phyloP scores from a whole-genome alignment of 2,888 invertebrate species.

The Brassicogethes aeneus region DNA sequence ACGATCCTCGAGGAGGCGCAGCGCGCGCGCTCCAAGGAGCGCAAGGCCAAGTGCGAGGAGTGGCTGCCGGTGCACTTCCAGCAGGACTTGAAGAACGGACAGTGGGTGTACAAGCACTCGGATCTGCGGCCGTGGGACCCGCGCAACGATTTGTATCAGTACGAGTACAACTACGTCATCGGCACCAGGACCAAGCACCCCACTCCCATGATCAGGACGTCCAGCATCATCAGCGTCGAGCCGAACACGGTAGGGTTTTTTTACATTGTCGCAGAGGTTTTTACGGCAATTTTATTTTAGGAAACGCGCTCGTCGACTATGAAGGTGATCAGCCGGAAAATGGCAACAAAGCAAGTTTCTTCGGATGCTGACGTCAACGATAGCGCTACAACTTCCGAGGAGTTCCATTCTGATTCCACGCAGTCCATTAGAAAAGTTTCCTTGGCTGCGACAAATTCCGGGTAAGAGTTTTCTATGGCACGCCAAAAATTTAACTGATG shows the following conservation, averaged over 20 bases:
- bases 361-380: slow-evolving; percentile 46
- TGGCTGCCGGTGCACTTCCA: slow-evolving; percentile 73
- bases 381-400: slow-evolving; percentile 35
- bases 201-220: slow-evolving; percentile 63
- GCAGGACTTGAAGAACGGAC: slow-evolving; percentile 44
- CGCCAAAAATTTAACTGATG: too few species aligned
- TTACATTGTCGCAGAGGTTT: background rate
- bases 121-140: slow-evolving; percentile 85
- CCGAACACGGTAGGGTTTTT: slow-evolving; percentile 28
- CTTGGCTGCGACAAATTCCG: slow-evolving; percentile 26
- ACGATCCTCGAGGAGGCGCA: slow-evolving; percentile 84
- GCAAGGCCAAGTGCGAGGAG: slow-evolving; percentile 53
- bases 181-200: slow-evolving; percentile 68
- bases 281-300: slow-evolving; percentile 29
- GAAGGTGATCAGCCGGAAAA: slow-evolving; percentile 44
- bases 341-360: slow-evolving; percentile 43
- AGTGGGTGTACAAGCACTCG: slow-evolving; percentile 68
- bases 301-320: slow-evolving; percentile 46
- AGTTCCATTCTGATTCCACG: slow-evolving; percentile 38
- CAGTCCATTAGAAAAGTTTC: slow-evolving; percentile 32
- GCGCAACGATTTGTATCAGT: slow-evolving; percentile 77
- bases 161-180: slow-evolving; percentile 73
- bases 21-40: slow-evolving; percentile 57
- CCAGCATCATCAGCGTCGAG: slow-evolving; percentile 61
- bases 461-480: slow-evolving; percentile 24